phyloP scores from a whole-genome alignment of 1,140 invertebrate genomes.

The Neotoxoptera formosana region DNA sequence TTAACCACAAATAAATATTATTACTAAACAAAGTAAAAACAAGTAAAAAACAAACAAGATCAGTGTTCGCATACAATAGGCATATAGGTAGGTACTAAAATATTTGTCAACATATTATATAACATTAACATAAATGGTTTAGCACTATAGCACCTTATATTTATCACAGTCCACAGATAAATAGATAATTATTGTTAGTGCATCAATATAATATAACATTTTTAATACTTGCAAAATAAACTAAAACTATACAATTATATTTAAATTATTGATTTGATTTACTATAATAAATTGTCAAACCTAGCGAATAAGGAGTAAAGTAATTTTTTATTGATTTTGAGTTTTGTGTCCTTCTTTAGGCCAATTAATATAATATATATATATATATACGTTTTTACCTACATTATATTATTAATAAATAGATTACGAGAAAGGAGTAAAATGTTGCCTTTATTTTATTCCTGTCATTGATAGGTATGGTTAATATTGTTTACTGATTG shows the following conservation, averaged over 20 bases:
- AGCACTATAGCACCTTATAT: conserved; percentile 18
- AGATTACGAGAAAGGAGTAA: not conserved
- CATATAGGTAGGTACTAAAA: conserved; percentile 12
- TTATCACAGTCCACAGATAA: conserved; percentile 55
- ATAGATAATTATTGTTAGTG: conserved; percentile 41
- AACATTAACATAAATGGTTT: not conserved
- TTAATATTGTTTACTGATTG: not conserved
- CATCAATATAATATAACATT: not conserved
- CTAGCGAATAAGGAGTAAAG: not conserved
- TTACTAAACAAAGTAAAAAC: conserved; percentile 45
- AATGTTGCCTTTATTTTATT: not conserved
- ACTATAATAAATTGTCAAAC: too few species aligned
- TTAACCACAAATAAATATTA: conserved; percentile 33
- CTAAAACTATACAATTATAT: conserved; percentile 6
- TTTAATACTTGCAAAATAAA: not conserved
- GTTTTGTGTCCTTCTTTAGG: not conserved
- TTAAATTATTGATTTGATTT: not conserved
- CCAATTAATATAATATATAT: too few species aligned
- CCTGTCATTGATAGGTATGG: not conserved
- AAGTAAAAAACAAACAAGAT: conserved; percentile 50
- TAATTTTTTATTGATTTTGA: not conserved
- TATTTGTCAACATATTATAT: conserved; percentile 16
- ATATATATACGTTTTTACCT: too few species aligned
- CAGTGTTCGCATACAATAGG: not conserved
- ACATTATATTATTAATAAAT: too few species aligned